Evolutionary conservation across 2,113 vertebrate genomes (phyloP).

Genomic region (Choloepus hoffmanni): DNA sequence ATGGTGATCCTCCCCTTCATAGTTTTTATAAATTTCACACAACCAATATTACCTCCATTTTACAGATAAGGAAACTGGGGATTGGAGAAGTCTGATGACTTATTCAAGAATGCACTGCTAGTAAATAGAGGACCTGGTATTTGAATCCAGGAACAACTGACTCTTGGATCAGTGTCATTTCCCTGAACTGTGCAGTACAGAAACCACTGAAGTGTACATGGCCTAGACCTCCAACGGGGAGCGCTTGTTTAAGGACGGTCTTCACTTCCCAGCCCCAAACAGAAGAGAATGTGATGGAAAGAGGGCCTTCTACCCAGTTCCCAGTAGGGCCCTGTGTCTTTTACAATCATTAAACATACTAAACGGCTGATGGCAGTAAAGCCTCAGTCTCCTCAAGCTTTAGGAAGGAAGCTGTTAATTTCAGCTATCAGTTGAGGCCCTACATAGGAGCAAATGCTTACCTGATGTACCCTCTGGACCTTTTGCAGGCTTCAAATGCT

Average conservation of each 20-base stretch:
- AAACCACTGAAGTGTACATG: not conserved
- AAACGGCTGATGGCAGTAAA: not conserved
- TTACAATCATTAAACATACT: not conserved
- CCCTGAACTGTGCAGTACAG: not conserved
- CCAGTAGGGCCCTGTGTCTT: not conserved
- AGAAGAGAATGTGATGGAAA: not conserved
- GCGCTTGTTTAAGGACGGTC: not conserved
- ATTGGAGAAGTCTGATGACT: too few species aligned
- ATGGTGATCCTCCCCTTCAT: too few species aligned
- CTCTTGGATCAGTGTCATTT: not conserved
- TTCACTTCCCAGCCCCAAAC: not conserved
- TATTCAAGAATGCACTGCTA: not conserved
- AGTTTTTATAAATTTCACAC: too few species aligned
- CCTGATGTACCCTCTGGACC: not conserved
- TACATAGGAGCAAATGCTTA: not conserved
- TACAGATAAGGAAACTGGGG: too few species aligned
- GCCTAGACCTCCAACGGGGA: not conserved
- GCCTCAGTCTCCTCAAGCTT: not conserved
- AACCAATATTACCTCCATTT: too few species aligned
- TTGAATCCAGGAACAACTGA: not conserved
- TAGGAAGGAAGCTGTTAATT: not conserved
- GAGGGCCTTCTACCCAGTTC: not conserved
- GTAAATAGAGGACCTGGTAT: not conserved
- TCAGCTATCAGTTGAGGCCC: not conserved
- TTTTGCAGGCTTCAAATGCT: not conserved